phyloP scores from a whole-genome alignment of 2,888 invertebrate genomes.

The Tuberolachnus salignus region DNA sequence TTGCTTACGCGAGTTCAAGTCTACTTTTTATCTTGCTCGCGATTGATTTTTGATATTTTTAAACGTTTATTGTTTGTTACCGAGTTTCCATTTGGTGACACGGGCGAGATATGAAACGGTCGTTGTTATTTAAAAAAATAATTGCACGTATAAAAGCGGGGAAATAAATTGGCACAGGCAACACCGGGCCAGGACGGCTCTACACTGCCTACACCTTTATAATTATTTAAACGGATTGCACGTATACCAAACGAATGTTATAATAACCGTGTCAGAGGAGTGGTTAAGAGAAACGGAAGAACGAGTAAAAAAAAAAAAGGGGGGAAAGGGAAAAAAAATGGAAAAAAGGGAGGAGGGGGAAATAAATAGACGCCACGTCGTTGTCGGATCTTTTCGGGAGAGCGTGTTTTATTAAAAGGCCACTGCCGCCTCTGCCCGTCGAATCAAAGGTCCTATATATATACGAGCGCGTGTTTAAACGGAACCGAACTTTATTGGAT shows the following conservation, averaged over 20 bases:
- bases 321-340: background rate
- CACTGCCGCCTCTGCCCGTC: slow-evolving; percentile 5
- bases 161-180: no score
- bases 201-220: slow-evolving; percentile 18
- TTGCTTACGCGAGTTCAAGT: no score
- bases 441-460: slow-evolving; percentile 42
- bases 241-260: background rate
- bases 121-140: no score
- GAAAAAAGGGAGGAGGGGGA: background rate
- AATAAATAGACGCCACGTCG: slow-evolving; percentile 8
- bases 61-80: no score
- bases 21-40: no score
- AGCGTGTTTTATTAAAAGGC: slow-evolving; percentile 33
- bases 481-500: slow-evolving; percentile 55
- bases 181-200: no score
- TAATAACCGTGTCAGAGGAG: background rate
- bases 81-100: no score
- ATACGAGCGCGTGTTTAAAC: slow-evolving; percentile 31
- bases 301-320: background rate
- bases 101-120: no score
- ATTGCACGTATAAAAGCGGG: no score
- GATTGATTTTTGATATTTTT: no score
- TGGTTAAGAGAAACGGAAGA: background rate
- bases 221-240: slow-evolving; percentile 32
- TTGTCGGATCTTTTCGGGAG: slow-evolving; percentile 16